Evolutionary conservation across 1,140 invertebrate species (phyloP), one percentile per base, ranked within the genome.

Genomic region (Zeugodacus cucurbitae): DNA sequence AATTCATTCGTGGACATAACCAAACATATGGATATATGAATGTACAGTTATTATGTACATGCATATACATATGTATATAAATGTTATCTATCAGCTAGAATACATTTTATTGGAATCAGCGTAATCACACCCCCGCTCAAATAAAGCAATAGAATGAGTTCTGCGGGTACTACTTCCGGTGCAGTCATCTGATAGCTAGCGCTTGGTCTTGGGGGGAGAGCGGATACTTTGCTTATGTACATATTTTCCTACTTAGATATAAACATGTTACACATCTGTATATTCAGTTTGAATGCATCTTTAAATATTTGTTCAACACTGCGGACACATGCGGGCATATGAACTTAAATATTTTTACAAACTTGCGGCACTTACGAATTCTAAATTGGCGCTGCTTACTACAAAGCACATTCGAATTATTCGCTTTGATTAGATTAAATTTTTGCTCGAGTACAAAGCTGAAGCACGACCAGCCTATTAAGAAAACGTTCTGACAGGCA

Each of bases 391-490:
- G 41, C 74, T 44, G 74, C 74, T 82, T 54, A 54, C 37, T 10
- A 41, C n/a, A 26, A 54, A 11, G 41, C 74, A 54, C 74, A n/a
- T 48, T 48, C 32, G 6, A 6, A 26, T 26, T 59, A 48, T 82
- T 48, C 74, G 34, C n/a, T 48, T 82, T 82, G 74, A 82, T 82
- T 82, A 82, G 74, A 82, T 82, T 82, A 54, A 82, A 82, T 26
- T 82, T 48, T 8, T 82, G n/a, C 74, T 26, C 41, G 8, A 44
- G 44, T 41, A 29, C 41, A 82, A 82, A 48, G n/a, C 74, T 5
- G 26, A 82, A 7, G 44, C 74, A n/a, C 74, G 26, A 34, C 32
- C 74, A 44, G 74, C 41, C 41, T 32, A 82, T 82, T 48, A 48
- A 48, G 74, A 54, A 54, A 2, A 3, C 41, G 14, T 20, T 48